Evolutionary conservation across 2,888 invertebrate genomes (phyloP).

Genomic region (Caenorhabditis afra): DNA sequence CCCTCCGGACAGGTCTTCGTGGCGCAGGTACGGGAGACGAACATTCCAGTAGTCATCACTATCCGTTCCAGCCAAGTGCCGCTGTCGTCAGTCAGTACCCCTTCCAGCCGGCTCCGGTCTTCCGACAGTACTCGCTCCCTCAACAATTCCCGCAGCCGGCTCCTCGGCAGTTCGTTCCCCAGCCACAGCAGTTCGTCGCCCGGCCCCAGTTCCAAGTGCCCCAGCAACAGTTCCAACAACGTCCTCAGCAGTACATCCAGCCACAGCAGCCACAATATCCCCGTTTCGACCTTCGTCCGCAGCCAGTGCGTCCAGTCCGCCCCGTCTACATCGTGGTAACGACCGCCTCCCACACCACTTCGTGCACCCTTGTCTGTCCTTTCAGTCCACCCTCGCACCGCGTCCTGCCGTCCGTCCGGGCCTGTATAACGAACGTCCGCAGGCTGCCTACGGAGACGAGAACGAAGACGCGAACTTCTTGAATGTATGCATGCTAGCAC

Average conservation of each 20-base stretch:
- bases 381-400: conserved; percentile 36
- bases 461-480: conserved; percentile 37
- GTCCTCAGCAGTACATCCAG: conserved; percentile 22
- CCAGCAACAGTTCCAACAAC: conserved; percentile 28
- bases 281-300: conserved; percentile 47
- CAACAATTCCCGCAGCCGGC: conserved; percentile 20
- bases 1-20: conserved; percentile 39
- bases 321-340: conserved; percentile 41
- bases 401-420: conserved; percentile 16
- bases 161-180: conserved; percentile 17
- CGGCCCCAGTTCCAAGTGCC: conserved; percentile 3
- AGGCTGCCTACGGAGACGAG: conserved; percentile 40
- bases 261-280: conserved; percentile 40
- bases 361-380: not conserved
- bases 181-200: conserved; percentile 16
- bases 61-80: conserved; percentile 31
- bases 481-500: conserved; percentile 35
- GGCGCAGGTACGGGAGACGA: conserved; percentile 24
- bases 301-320: conserved; percentile 49
- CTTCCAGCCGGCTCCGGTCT: conserved; percentile 41
- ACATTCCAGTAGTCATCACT: not conserved
- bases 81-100: conserved; percentile 40
- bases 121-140: conserved; percentile 33
- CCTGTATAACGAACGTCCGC: conserved; percentile 29
- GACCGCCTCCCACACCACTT: not conserved